A percentile compares a stretch with the other conserved stretches of the same genome.
Conservation (phyloP, 2,113 vertebrate species). For the Entomyzon cyanotis region DNA sequence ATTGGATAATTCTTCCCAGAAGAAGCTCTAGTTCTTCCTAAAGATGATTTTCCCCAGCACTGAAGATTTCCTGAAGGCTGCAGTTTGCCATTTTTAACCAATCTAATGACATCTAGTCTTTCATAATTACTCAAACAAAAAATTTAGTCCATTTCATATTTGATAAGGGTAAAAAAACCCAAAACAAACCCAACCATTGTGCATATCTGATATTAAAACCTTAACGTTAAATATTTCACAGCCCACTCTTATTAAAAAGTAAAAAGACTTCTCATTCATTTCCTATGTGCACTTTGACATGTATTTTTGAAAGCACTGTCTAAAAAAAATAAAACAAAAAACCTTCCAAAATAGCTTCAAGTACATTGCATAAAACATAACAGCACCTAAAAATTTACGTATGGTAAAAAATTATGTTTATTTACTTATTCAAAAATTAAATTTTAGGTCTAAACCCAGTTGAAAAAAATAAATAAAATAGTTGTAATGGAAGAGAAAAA, state of each 20-base stretch:
- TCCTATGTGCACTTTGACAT: background rate
- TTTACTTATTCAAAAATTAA: background rate
- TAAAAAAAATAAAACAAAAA: background rate
- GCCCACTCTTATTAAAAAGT: background rate
- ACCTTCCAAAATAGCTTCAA: background rate
- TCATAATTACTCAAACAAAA: background rate
- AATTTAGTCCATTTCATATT: background rate
- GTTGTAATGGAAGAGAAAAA: background rate
- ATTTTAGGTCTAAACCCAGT: background rate
- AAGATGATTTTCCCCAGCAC: background rate
- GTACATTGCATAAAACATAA: background rate
- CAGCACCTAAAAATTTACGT: background rate
- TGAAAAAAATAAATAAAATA: background rate
- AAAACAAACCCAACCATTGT: rapidly evolving
- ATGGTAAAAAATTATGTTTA: background rate
- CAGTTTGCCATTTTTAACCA: background rate
- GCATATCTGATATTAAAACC: background rate
- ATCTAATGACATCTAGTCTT: background rate
- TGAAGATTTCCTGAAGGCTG: background rate
- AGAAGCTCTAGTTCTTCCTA: background rate
- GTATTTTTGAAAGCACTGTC: background rate
- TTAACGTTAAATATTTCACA: background rate
- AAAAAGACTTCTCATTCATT: background rate
- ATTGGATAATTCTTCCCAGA: background rate
- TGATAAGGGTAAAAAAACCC: background rate